phyloP scores from a whole-genome alignment of 1,140 invertebrate species.

The Megathymus violae region DNA sequence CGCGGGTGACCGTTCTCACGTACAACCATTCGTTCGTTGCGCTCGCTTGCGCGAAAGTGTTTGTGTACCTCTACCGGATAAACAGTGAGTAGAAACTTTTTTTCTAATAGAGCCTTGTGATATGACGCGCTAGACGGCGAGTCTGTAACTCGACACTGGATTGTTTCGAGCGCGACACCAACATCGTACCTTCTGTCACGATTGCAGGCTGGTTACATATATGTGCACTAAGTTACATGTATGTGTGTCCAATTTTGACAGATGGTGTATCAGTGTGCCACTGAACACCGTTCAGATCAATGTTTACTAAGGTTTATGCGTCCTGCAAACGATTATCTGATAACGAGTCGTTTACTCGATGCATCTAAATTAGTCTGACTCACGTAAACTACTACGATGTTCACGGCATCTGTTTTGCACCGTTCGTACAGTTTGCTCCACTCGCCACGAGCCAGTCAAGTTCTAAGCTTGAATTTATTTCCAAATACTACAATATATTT shows the following conservation, averaged over 20 bases:
- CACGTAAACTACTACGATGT: constrained; percentile 23
- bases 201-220: constrained; percentile 28
- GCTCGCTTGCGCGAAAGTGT: constrained; percentile 54
- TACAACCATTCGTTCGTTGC: constrained; percentile 33
- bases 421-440: background rate
- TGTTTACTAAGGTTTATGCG: constrained; percentile 50
- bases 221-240: constrained; percentile 17
- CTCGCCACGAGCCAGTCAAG: too few relatives aligned
- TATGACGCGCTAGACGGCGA: constrained; percentile 14
- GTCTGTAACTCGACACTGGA: constrained; percentile 32
- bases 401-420: constrained; percentile 17
- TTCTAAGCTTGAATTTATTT: too few relatives aligned
- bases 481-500: too few relatives aligned
- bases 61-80: constrained; percentile 52
- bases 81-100: constrained; percentile 54
- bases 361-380: constrained; percentile 19
- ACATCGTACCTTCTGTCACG: constrained; percentile 12
- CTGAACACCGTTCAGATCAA: constrained; percentile 32
- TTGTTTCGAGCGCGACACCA: constrained; percentile 21
- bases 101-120: constrained; percentile 23
- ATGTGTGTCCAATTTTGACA: constrained; percentile 27
- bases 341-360: constrained; percentile 32
- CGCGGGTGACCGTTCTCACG: constrained; percentile 44
- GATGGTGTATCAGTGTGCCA: constrained; percentile 44
- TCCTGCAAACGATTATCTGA: constrained; percentile 45